Evolutionary conservation across 2,888 invertebrate species (phyloP), one percentile per base, ranked within the genome.

Genomic region (Melieria omissa): DNA sequence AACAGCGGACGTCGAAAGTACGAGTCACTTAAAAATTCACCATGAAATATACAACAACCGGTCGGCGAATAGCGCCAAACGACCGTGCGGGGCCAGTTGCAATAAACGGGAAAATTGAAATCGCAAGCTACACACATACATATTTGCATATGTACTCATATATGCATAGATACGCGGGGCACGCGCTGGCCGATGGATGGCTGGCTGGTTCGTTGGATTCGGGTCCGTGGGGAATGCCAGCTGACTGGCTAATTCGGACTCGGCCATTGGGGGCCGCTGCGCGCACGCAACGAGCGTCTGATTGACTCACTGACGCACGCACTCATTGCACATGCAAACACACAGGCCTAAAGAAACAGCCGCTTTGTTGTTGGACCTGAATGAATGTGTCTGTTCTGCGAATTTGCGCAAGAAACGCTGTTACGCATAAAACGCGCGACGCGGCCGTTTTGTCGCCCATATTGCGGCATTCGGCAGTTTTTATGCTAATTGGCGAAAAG

Each of bases 21-120:
- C 29, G 14, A 58, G 16, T 70, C 64, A 64, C 63, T 70, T 70
- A 69, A 52, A 52, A 69, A 69, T 62, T 69, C 54, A 69, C 69
- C 60, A 69, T 69, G 60, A 69, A 69, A 63, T 69, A 62, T 46
- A 69, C 41, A 62, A 55, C 14, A 16, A 55, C 14, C 62, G 29
- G 29, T 29, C 29, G 29, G 2, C 29, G 29, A 29, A 29, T 29
- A 29, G 29, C 29, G 29, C 29, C 29, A 29, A 29, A 29, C 29
- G 29, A 29, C 29, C 29, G 29, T 29, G 29, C 29, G 29, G 29
- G 29, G 2, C 29, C 29, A 29, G 29, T 1, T 29, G 29, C 29
- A 29, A 29, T 29, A 29, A 29, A 29, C 29, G 29, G 29, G 29
- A 29, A 29, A 29, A 29, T 3, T 29, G 42, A 61, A 46, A 14